Evolutionary conservation across 2,888 invertebrate genomes (phyloP).

Genomic region (Mellilla xanthometata): DNA sequence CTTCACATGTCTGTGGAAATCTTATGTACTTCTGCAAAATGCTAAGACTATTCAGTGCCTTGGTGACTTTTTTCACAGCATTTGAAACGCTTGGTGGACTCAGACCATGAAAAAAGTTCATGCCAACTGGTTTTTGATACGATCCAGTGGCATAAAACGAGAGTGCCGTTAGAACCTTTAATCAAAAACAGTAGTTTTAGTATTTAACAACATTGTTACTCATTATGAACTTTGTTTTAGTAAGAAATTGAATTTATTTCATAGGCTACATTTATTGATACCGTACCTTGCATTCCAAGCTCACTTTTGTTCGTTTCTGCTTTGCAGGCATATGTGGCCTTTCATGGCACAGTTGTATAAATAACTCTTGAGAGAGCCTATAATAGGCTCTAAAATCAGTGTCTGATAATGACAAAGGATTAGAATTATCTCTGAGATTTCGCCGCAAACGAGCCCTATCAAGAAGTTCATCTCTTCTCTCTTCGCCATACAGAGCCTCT

Average conservation of each 20-base stretch:
- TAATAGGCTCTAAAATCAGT: slow-evolving; percentile 2
- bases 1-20: slow-evolving; percentile 9
- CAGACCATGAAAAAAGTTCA: slow-evolving; percentile 8
- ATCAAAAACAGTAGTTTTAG: slow-evolving; percentile 1
- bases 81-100: slow-evolving; percentile 10
- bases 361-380: slow-evolving; percentile 4
- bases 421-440: slow-evolving; percentile 6
- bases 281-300: background rate
- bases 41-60: slow-evolving; percentile 5
- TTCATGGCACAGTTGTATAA: slow-evolving; percentile 3
- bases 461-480: slow-evolving; percentile 7
- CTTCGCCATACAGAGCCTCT: slow-evolving; percentile 6
- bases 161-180: slow-evolving; percentile 14
- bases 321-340: slow-evolving; percentile 5
- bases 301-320: background rate
- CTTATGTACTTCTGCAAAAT: slow-evolving; percentile 6
- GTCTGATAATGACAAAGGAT: slow-evolving; percentile 6
- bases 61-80: slow-evolving; percentile 10
- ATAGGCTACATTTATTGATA: background rate
- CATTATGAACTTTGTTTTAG: background rate
- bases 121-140: slow-evolving; percentile 11
- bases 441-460: slow-evolving; percentile 5
- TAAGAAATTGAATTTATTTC: background rate
- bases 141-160: slow-evolving; percentile 18
- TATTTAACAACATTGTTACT: background rate